These are phyloP conservation scores for Arenaria interpres DNA, from an alignment of 2,113 vertebrate species.

Conservation along the genomic window DNA sequence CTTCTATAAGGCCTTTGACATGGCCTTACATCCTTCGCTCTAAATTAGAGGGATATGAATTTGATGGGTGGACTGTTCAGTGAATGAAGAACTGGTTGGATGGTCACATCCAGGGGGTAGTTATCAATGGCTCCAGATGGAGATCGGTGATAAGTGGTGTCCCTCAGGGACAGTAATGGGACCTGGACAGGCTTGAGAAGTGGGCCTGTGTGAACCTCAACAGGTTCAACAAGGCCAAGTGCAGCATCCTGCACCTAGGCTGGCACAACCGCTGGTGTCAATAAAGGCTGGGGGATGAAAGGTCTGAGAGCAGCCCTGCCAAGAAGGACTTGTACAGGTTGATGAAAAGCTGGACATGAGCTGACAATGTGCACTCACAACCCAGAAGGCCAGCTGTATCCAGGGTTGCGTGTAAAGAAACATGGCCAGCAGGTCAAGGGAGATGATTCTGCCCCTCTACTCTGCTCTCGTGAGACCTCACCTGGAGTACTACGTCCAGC, in stretches of 20 bases:
- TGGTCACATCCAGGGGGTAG: neutral
- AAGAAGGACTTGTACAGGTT: neutral
- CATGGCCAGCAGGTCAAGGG: neutral
- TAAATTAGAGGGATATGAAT: neutral
- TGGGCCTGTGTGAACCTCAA: neutral
- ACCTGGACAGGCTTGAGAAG: neutral
- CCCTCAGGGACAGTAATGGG: neutral
- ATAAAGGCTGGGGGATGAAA: neutral
- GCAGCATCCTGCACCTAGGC: neutral
- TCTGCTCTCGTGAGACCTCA: neutral
- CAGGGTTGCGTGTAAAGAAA: neutral
- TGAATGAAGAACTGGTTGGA: neutral
- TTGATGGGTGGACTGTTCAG: neutral
- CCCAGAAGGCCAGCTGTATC: neutral
- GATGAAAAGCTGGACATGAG: neutral
- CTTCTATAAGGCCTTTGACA: neutral
- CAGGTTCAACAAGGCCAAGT: neutral
- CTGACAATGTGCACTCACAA: neutral
- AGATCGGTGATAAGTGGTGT: neutral
- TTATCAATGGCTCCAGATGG: neutral
- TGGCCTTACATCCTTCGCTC: neutral
- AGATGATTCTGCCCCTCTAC: neutral
- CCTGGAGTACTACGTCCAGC: neutral
- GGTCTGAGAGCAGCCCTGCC: neutral
- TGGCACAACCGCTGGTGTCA: neutral